Evolutionary conservation across 2,888 invertebrate genomes (phyloP), one percentile per base, ranked within the genome.

Genomic region (Urechis unicinctus): DNA sequence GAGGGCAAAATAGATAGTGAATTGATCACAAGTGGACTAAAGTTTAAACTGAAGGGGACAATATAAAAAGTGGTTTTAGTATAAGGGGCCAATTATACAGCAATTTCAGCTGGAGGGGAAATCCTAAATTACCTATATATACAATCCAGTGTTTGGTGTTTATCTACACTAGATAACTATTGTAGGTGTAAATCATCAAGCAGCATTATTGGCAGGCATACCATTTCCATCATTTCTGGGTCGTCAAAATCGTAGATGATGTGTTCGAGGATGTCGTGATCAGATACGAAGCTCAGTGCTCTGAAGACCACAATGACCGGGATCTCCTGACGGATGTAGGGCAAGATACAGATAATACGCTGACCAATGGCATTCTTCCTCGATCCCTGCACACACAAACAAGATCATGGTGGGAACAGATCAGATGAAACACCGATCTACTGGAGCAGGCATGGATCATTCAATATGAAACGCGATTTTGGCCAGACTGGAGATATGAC

Each of bases 141-240:
- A n/a, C n/a, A n/a, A n/a, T n/a, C n/a, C n/a, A n/a, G n/a, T n/a
- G n/a, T n/a, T n/a, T n/a, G n/a, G n/a, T n/a, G n/a, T n/a, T n/a
- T n/a, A n/a, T n/a, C n/a, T n/a, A n/a, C n/a, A n/a, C n/a, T n/a
- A n/a, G n/a, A n/a, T n/a, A n/a, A n/a, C n/a, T n/a, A n/a, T n/a
- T n/a, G n/a, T n/a, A n/a, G n/a, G n/a, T n/a, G n/a, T n/a, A n/a
- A n/a, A n/a, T n/a, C n/a, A n/a, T n/a, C n/a, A n/a, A n/a, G n/a
- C n/a, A n/a, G n/a, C n/a, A n/a, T n/a, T n/a, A n/a, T n/a, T n/a
- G n/a, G n/a, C n/a, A 30, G 24, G 49, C 69, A 62, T 65, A 81
- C 96, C 96, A 99, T 97, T 84, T 99, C 98, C 97, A 99, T 98
- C 96, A 99, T 97, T 82, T 99, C 98, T 5, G 95, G 97, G 80